These are phyloP conservation scores for Jaculus jaculus DNA, from an alignment of 2,113 vertebrate genomes.

Conservation along the genomic window DNA sequence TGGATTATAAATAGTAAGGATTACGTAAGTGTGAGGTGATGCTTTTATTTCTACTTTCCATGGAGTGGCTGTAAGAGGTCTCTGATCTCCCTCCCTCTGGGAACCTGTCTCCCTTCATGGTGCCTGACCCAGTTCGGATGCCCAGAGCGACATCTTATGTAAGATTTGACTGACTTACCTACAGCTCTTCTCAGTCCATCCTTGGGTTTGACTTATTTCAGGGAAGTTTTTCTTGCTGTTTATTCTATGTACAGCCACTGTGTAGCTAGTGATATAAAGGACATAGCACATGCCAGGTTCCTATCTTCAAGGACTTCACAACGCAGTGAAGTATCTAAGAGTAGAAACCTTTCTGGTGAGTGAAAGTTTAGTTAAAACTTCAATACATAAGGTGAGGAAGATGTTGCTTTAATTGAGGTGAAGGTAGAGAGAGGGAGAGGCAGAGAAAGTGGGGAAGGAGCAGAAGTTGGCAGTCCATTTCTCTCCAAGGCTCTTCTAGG, in stretches of 20 bases:
- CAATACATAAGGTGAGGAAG: neutral
- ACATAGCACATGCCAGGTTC: neutral
- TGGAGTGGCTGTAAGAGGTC: neutral
- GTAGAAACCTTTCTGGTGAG: neutral
- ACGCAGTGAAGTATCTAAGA: neutral
- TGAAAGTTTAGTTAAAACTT: conserved; percentile 3
- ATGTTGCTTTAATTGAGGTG: neutral
- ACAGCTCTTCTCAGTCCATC: neutral
- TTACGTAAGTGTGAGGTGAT: conserved; percentile 58
- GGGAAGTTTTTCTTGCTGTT: neutral
- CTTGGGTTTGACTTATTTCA: conserved; percentile 17
- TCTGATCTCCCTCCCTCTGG: conserved; percentile 46
- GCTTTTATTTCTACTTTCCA: neutral
- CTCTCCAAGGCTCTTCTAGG: neutral
- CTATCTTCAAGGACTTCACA: neutral
- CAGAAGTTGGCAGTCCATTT: neutral
- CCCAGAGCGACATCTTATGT: conserved; percentile 31
- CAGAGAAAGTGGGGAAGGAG: too few relatives aligned
- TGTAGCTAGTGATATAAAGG: neutral
- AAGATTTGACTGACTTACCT: conserved; percentile 23
- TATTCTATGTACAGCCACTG: neutral
- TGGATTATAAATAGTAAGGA: conserved; percentile 71
- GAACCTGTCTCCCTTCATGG: neutral
- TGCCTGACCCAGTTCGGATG: conserved; percentile 49
- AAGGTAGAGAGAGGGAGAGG: neutral